A percentile compares a stretch with the other conserved stretches of the same genome.
phyloP scores from a whole-genome alignment of 2,797 vertebrate species.

The Leptodactylus fallax region DNA sequence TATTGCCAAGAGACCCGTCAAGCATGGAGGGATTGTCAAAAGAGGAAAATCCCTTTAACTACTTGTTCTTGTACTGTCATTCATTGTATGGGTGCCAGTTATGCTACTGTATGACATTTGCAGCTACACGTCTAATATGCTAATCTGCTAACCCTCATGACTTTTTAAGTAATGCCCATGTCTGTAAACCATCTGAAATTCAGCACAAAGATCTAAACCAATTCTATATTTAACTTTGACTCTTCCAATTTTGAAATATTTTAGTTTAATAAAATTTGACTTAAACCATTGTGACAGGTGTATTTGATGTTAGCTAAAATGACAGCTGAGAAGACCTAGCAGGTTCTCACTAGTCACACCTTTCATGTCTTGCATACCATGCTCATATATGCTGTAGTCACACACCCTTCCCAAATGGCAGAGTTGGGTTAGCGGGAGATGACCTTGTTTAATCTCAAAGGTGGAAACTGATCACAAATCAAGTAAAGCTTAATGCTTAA shows the following conservation, averaged over 20 bases:
- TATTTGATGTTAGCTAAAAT: conserved; percentile 4
- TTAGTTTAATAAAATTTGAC: not conserved
- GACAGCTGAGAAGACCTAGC: conserved; percentile 6
- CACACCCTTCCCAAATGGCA: conserved; percentile 6
- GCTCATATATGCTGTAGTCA: not conserved
- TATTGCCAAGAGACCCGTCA: too few relatives aligned
- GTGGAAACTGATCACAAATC: too few relatives aligned
- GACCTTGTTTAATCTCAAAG: not conserved
- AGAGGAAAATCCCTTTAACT: too few relatives aligned
- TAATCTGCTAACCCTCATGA: not conserved
- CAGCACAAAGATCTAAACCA: not conserved
- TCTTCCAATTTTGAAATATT: not conserved
- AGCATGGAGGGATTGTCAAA: too few relatives aligned
- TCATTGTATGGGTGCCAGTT: too few relatives aligned
- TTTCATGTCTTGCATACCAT: conserved; percentile 44
- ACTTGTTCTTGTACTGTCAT: too few relatives aligned
- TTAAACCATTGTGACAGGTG: not conserved
- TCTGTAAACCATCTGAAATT: not conserved
- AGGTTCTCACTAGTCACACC: conserved; percentile 45
- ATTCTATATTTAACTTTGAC: not conserved
- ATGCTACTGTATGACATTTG: not conserved
- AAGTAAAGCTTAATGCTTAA: too few relatives aligned
- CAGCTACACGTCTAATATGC: not conserved
- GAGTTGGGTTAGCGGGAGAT: not conserved
- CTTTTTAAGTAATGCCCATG: not conserved